Evolutionary conservation across 2,888 invertebrate species (phyloP), one percentile per base, ranked within the genome.

Genomic region (Troglohyphantes excavatus): DNA sequence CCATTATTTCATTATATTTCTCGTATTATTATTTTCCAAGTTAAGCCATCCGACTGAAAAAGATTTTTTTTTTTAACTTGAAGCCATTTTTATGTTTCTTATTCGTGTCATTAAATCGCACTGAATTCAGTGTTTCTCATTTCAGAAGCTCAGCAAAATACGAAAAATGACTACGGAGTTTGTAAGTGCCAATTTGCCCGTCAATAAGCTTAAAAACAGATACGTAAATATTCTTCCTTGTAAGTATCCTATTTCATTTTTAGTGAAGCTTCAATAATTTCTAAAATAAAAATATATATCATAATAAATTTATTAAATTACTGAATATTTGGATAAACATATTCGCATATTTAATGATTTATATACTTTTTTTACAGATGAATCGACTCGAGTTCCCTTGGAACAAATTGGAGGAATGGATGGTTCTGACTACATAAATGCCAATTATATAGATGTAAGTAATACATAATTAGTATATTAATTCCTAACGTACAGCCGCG

Each of bases 391-490:
- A 91, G 99, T 98, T 7, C 98, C 98, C 93, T 94, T 99, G 92
- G 96, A 97, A 82, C 98, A 98, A 0, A 96, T 98, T 88, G 95
- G 97, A 91, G 96, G 96, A 87, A 95, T 97, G 84, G 98, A 99
- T 93, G 98, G 98, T 0, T 98, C 98, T 1, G 99, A 99, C 94
- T 99, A 99, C 94, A 98, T 99, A 92, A 99, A 99, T 94, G 99
- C 99, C 59, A 98, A 98, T 93, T 97, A 99, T 93, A 97, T 99
- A 91, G 99, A 99, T 94, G 99, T 94, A 92, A 93, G 93, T 92
- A 21, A 9, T n/a, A n/a, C n/a, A n/a, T n/a, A n/a, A n/a, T n/a
- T n/a, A n/a, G n/a, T n/a, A n/a, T n/a, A n/a, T n/a, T n/a, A n/a
- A n/a, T n/a, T n/a, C n/a, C n/a, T n/a, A n/a, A n/a, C n/a, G n/a